phyloP scores from a whole-genome alignment of 2,113 vertebrate species.

The Triplophysa dalaica region DNA sequence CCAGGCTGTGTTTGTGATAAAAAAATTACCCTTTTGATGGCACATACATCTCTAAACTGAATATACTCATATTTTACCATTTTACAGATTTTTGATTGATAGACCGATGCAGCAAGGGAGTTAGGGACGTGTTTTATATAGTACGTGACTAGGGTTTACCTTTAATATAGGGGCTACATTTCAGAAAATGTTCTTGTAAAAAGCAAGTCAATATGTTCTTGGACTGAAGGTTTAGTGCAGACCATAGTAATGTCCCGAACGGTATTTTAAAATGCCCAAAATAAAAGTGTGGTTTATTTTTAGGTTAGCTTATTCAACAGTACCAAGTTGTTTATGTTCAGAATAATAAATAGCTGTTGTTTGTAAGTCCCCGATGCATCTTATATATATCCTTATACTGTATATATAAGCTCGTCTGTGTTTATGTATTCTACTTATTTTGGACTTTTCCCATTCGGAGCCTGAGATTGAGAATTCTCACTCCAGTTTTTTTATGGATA shows the following conservation, averaged over 20 bases:
- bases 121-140: no score
- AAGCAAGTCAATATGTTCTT: not conserved
- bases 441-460: conserved; percentile 12
- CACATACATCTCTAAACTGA: no score
- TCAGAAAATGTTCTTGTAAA: not conserved
- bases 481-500: not conserved
- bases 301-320: no score
- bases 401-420: conserved; percentile 20
- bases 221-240: not conserved
- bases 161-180: no score
- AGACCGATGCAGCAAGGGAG: no score
- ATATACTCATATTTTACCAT: no score
- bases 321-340: conserved; percentile 1
- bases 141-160: no score
- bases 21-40: no score
- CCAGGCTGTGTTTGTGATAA: no score
- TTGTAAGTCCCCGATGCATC: not conserved
- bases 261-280: not conserved
- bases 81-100: no score
- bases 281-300: no score
- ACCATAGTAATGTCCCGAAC: not conserved
- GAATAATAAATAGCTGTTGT: not conserved
- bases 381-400: not conserved
- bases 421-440: conserved; percentile 17
- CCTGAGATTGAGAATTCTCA: conserved; percentile 31